Evolutionary conservation across 2,888 invertebrate genomes (phyloP).

Genomic region (Smittia sp.): DNA sequence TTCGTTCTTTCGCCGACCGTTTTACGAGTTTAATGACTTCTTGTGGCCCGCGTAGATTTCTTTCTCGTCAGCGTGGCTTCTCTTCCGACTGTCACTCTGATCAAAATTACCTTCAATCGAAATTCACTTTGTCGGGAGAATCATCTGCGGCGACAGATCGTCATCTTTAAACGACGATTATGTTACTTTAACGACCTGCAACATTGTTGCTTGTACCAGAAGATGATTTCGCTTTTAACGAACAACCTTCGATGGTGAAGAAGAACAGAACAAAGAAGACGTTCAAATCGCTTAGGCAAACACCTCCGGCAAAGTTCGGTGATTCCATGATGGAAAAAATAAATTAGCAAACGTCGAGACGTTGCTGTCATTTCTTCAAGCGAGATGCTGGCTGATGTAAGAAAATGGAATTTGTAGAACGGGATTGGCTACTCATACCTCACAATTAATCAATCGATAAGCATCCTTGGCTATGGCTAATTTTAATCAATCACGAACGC

Average conservation of each 20-base stretch:
- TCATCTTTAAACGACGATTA: not conserved
- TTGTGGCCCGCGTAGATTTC: slow-evolving; percentile 4
- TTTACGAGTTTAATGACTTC: slow-evolving; percentile 34
- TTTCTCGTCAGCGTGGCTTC: not conserved
- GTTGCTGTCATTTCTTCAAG: not conserved
- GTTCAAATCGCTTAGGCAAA: not conserved
- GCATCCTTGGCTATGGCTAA: too few species aligned
- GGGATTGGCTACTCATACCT: too few species aligned
- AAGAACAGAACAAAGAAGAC: not conserved
- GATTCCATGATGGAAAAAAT: not conserved
- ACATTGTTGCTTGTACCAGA: not conserved
- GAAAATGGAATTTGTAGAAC: too few species aligned
- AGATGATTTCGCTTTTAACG: not conserved
- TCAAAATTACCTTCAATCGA: too few species aligned
- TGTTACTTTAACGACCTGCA: not conserved
- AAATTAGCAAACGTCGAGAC: not conserved
- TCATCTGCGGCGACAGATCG: too few species aligned
- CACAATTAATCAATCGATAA: too few species aligned
- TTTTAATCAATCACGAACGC: too few species aligned
- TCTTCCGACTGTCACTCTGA: too few species aligned
- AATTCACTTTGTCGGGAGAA: not conserved
- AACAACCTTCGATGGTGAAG: not conserved
- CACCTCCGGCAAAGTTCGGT: not conserved
- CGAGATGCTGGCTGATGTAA: too few species aligned
- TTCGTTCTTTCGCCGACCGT: slow-evolving; percentile 1